Evolutionary conservation across 2,888 invertebrate species (phyloP).

Genomic region (Caenorhabditis doughertyi): DNA sequence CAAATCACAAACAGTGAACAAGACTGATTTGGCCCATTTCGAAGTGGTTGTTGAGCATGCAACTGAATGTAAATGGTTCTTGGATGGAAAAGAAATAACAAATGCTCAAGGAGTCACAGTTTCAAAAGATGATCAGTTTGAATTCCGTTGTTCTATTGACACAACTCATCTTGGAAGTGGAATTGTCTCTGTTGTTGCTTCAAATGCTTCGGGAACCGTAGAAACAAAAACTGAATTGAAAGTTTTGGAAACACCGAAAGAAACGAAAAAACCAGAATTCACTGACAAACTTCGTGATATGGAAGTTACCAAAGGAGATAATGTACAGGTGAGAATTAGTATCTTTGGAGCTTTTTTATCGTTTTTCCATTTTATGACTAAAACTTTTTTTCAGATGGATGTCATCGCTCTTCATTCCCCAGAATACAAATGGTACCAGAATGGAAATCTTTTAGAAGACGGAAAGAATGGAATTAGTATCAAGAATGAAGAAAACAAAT

Average conservation of each 20-base stretch:
- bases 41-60: constrained; percentile 77
- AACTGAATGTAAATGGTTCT: constrained; percentile 72
- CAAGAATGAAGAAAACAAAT: constrained; percentile 73
- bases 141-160: constrained; percentile 75
- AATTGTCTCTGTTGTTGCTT: constrained; percentile 63
- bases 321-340: constrained; percentile 67
- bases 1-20: constrained; percentile 85
- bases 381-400: constrained; percentile 63
- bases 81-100: constrained; percentile 70
- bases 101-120: constrained; percentile 65
- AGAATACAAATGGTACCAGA: constrained; percentile 87
- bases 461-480: constrained; percentile 76
- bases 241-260: constrained; percentile 72
- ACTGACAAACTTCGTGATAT: constrained; percentile 91
- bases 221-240: constrained; percentile 71
- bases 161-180: constrained; percentile 66
- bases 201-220: constrained; percentile 65
- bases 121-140: constrained; percentile 74
- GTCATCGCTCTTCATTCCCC: constrained; percentile 85
- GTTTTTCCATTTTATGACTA: neutral
- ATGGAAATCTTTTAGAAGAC: constrained; percentile 75
- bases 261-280: constrained; percentile 88
- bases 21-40: constrained; percentile 86
- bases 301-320: constrained; percentile 85
- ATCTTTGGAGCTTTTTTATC: neutral